Evolutionary conservation across 2,888 invertebrate genomes (phyloP).

Genomic region (Dione juno): DNA sequence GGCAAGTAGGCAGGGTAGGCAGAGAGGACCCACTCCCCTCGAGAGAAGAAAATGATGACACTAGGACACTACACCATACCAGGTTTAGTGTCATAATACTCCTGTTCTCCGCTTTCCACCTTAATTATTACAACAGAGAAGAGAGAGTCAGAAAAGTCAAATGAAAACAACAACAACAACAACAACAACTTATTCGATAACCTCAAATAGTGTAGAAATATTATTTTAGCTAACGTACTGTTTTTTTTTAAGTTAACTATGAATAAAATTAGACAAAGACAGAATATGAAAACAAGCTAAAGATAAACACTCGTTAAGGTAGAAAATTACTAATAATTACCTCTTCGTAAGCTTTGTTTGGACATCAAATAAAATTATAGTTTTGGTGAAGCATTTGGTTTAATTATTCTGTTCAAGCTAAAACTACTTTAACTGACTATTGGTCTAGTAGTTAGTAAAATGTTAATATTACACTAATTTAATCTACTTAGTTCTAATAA

Average conservation of each 20-base stretch:
- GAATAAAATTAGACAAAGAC: background rate
- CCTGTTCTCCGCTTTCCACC: background rate
- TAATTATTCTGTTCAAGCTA: slow-evolving; percentile 23
- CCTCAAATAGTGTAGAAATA: no score
- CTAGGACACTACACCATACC: no score
- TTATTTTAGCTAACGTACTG: no score
- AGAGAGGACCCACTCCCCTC: background rate
- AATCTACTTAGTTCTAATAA: no score
- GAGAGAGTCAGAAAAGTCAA: no score
- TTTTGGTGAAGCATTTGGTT: slow-evolving; percentile 34
- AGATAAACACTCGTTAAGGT: slow-evolving; percentile 25
- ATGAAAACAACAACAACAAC: no score
- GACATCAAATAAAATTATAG: slow-evolving; percentile 44
- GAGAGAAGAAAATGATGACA: no score
- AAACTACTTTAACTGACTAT: background rate
- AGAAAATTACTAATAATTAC: slow-evolving; percentile 34
- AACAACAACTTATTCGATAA: no score
- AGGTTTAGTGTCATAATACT: background rate
- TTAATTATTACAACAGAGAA: no score
- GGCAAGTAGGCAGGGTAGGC: background rate
- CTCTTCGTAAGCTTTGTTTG: slow-evolving; percentile 31
- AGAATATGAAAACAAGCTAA: background rate
- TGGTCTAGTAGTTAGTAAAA: background rate
- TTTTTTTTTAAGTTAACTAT: no score
- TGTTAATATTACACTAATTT: background rate